Evolutionary conservation across 2,113 vertebrate genomes (phyloP), one percentile per base, ranked within the genome.

Genomic region (Lepisosteus osseus): DNA sequence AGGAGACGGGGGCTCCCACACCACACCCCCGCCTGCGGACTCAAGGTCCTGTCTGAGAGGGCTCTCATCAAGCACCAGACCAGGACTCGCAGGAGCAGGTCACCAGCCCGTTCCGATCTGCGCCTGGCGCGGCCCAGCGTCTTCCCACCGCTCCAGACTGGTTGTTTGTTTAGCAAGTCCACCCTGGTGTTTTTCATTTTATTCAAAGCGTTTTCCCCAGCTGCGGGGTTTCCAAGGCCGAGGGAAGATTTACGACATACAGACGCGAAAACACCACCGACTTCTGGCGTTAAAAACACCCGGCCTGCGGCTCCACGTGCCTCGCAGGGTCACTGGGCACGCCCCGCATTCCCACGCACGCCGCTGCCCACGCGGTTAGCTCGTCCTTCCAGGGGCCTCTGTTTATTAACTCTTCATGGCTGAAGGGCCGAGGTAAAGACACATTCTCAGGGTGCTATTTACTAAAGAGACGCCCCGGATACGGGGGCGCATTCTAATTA

Each of bases 121-220:
- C 76, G 83, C 15, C 15, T 17, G 15, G 85, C 85, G 79, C 82
- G 74, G 68, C 80, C 59, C 8, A 83, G 89, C 89, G 89, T 89
- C 88, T 79, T 89, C 87, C 86, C 86, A 85, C 84, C 86, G 87
- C 80, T 84, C 65, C 61, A 78, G 81, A 83, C 72, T 84, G 85
- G 87, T 88, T 89, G 89, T 90, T 89, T 90, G 87, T 86, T 81
- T 86, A 82, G 82, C 86, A 88, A 88, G 88, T 87, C 85, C 41
- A 55, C 15, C 84, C 84, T 7, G 77, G 82, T 89, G 88, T 84
- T 90, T 88, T 82, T 85, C 83, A 82, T 90, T 88, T 88, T 69
- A 86, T 85, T 85, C 84, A 87, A 86, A 88, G 81, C 80, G 77
- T 1, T 9, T 75, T 89, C 84, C 86, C 79, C 75, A 72, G 76